A percentile compares a stretch with the other conserved stretches of the same genome.
phyloP scores from a whole-genome alignment of 2,113 vertebrate species.

The Melanocharis versteri region DNA sequence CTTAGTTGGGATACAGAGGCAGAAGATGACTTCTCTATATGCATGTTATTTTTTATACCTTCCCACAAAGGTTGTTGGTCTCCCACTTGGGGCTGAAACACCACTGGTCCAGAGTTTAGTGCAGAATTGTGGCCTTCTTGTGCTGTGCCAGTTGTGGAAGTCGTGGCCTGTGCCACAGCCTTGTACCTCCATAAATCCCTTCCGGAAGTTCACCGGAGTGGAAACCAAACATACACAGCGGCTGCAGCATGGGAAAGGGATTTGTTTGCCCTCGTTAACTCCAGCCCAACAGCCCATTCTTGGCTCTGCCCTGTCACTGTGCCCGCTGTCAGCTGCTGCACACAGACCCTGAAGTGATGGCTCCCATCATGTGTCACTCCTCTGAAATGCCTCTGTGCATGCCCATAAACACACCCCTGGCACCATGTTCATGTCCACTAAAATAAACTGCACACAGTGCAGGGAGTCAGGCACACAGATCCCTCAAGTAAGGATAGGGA shows the following conservation, averaged over 20 bases:
- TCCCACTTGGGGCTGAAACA: background rate
- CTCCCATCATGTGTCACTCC: background rate
- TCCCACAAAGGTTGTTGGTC: background rate
- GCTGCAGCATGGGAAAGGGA: background rate
- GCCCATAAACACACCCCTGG: background rate
- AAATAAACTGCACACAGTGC: conserved; percentile 22
- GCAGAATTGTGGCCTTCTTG: background rate
- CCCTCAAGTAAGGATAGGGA: background rate
- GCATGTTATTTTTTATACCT: background rate
- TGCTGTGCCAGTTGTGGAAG: background rate
- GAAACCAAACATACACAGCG: conserved; percentile 6
- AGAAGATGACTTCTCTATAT: background rate
- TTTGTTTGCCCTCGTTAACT: conserved; percentile 32
- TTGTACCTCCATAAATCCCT: background rate
- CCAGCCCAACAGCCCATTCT: background rate
- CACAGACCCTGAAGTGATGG: background rate
- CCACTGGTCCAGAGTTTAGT: background rate
- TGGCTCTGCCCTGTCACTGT: background rate
- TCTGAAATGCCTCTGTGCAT: background rate
- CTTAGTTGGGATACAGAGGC: background rate
- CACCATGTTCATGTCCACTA: background rate
- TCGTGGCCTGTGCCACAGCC: background rate
- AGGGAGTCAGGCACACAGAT: background rate
- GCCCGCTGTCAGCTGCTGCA: background rate
- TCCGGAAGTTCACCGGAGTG: background rate